phyloP scores from a whole-genome alignment of 2,113 vertebrate genomes.

The Actenoides lindsayi region DNA sequence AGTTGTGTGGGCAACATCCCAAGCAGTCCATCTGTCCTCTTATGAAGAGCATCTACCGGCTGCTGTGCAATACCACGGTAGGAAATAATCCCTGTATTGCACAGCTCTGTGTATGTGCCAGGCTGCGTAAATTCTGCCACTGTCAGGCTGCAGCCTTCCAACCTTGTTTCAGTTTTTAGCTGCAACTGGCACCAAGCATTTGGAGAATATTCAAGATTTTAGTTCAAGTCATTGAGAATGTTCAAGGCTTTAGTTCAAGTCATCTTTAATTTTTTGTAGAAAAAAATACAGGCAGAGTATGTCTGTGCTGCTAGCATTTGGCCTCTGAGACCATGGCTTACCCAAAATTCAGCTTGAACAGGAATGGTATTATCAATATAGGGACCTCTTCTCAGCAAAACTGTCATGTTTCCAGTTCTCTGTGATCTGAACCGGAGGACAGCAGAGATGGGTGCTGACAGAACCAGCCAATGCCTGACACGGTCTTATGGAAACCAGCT shows the following conservation, averaged over 20 bases:
- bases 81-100: background rate
- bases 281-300: background rate
- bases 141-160: background rate
- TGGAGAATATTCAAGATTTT: background rate
- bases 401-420: background rate
- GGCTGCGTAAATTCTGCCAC: background rate
- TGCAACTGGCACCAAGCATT: background rate
- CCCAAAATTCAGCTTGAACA: background rate
- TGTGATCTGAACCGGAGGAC: background rate
- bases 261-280: background rate
- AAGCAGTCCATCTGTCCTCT: background rate
- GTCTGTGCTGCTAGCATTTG: background rate
- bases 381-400: background rate
- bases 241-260: background rate
- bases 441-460: background rate
- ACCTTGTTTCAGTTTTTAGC: background rate
- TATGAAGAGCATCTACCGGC: background rate
- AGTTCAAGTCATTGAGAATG: background rate
- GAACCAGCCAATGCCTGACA: background rate
- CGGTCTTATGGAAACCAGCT: fast-evolving
- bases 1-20: background rate
- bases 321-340: background rate
- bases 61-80: background rate
- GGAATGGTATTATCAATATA: fast-evolving
- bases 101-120: background rate